Conservation (phyloP, 1,140 invertebrate species). For the Belonocnema kinseyi region DNA sequence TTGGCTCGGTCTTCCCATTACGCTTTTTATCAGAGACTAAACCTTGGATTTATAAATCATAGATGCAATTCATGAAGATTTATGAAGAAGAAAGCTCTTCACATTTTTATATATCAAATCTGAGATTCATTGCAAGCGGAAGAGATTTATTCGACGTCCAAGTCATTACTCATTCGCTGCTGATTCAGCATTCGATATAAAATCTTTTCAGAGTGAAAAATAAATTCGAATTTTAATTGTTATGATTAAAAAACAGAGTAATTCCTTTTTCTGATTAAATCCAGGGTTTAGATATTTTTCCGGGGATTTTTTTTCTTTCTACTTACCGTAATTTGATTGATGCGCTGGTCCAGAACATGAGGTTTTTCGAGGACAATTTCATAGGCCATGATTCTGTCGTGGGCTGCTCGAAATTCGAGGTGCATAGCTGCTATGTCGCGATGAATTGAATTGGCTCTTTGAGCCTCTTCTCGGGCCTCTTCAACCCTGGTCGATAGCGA, state of each 20-base stretch:
- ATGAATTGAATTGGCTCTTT: constrained; percentile 72
- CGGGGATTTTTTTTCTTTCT: constrained; percentile 15
- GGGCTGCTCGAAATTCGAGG: constrained; percentile 63
- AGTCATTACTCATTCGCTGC: no score
- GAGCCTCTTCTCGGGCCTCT: constrained; percentile 76
- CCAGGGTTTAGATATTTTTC: background rate
- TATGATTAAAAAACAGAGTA: no score
- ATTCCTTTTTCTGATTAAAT: background rate
- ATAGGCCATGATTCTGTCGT: constrained; percentile 67
- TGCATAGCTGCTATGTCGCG: constrained; percentile 73
- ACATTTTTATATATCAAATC: background rate
- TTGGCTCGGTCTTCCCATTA: constrained; percentile 5
- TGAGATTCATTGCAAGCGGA: background rate
- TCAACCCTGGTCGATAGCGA: constrained; percentile 74
- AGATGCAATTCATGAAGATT: background rate
- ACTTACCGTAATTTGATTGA: constrained; percentile 77
- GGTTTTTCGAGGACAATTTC: constrained; percentile 67
- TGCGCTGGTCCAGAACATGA: constrained; percentile 74
- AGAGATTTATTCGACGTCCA: background rate
- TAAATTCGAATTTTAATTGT: no score
- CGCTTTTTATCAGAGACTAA: background rate
- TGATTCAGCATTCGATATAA: no score
- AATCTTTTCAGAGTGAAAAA: no score
- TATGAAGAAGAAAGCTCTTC: background rate
- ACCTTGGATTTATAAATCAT: background rate